phyloP scores from a whole-genome alignment of 92 coral and sea anemone genomes.

The Pocillopora grandis region DNA sequence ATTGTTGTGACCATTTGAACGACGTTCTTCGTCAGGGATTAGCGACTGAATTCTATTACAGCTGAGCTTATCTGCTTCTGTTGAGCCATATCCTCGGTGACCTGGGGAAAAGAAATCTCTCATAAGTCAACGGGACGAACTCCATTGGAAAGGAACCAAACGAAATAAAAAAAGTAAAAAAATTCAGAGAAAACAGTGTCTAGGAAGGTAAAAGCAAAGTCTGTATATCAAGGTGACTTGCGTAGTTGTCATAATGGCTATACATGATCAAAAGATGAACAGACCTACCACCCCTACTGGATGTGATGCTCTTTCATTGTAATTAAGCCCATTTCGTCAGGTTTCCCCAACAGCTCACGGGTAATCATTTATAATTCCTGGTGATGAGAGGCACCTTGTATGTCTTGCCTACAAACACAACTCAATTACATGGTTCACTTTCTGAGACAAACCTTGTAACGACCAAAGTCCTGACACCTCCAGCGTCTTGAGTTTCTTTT shows the following conservation, averaged over 20 bases:
- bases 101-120: slow-evolving; percentile 45
- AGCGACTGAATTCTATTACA: slow-evolving; percentile 15
- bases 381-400: no score
- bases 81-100: slow-evolving; percentile 96
- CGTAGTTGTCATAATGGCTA: no score
- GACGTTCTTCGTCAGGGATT: slow-evolving; percentile 27
- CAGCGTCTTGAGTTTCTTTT: slow-evolving; percentile 91
- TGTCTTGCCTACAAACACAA: not conserved
- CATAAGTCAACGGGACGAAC: not conserved
- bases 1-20: slow-evolving; percentile 18
- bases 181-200: no score
- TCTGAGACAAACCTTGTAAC: slow-evolving; percentile 71
- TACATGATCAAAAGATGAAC: no score
- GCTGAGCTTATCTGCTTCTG: slow-evolving; percentile 54
- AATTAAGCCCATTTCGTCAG: no score
- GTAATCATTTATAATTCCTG: no score
- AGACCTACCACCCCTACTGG: no score
- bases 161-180: not conserved
- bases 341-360: no score
- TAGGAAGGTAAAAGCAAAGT: no score
- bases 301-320: no score
- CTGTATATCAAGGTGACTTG: no score
- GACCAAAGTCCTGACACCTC: slow-evolving; percentile 99
- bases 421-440: not conserved
- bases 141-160: not conserved